Base-by-base conservation (phyloP, 2,888 invertebrate species). In the Malthinus seriepunctatus region DNA sequence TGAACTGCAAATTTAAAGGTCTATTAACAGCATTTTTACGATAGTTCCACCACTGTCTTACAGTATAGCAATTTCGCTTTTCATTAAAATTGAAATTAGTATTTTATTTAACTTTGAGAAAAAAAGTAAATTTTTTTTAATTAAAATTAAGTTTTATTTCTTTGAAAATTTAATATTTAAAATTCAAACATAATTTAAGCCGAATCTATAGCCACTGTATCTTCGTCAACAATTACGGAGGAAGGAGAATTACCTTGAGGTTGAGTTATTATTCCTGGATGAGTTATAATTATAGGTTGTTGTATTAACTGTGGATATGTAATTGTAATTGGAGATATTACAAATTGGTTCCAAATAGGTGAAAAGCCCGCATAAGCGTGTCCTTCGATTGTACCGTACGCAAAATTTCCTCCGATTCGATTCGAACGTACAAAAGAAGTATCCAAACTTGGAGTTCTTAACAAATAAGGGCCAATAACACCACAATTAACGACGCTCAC, bases 401-500 rank as follows among this genome's bases (percentile, higher is more conserved):
- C 82, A 71, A 84, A 84, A 74, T 81, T 83, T 54, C 82, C 82
- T 51, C 82, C 83, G 54, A 82, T 67, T 32, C 81, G 76, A 64
- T 82, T 80, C 33, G 79, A 80, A 71, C 79, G 78, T 71, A 83
- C 80, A 66, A 82, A 75, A 60, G 83, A 82, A 47, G 79, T 80
- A 76, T 83, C 83, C 63, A 79, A 75, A 65, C 74, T 73, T 32
- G 83, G 83, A 7, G 79, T 78, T 50, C 81, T 76, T 48, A 79
- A 69, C 46, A 78, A 62, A 32, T 32, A 8, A n/a, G 12, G n/a
- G 10, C 31, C 23, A 42, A 50, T 50, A 50, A 37, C 32, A 10
- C 12, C 14, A 39, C 38, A n/a, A 8, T 50, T 50, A 50, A 23
- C 39, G 4, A 34, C 9, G 35, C 31, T 11, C 32, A 39, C 12